A percentile compares a stretch with the other conserved stretches of the same genome.
Evolutionary conservation across 2,888 invertebrate species (phyloP).

Genomic region (Bombylius major): DNA sequence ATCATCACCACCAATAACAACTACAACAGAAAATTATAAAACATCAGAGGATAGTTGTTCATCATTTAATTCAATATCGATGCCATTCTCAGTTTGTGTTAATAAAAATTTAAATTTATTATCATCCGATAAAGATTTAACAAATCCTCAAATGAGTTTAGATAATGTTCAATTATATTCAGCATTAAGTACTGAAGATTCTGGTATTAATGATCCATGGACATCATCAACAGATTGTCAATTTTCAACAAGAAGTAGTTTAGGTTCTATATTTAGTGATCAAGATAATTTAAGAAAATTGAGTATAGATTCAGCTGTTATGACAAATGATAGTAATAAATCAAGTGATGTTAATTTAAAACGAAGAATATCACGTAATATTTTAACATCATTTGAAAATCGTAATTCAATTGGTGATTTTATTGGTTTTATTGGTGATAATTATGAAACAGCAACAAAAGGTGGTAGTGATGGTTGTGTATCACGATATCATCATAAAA

Average conservation of each 20-base stretch:
- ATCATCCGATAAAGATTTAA: slow-evolving; percentile 8
- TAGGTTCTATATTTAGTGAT: slow-evolving; percentile 33
- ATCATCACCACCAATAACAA: too few species aligned
- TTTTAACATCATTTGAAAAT: slow-evolving; percentile 38
- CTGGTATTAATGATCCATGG: slow-evolving; percentile 32
- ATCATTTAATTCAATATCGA: slow-evolving; percentile 33
- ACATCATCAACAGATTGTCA: slow-evolving; percentile 21
- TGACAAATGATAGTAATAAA: slow-evolving; percentile 32
- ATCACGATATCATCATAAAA: slow-evolving; percentile 14
- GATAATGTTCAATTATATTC: slow-evolving; percentile 5
- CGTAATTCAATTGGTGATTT: slow-evolving; percentile 32
- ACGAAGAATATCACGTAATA: slow-evolving; percentile 44
- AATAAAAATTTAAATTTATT: slow-evolving; percentile 10
- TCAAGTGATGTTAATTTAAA: slow-evolving; percentile 46
- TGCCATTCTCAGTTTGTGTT: slow-evolving; percentile 25
- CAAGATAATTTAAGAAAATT: slow-evolving; percentile 24
- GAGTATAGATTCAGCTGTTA: slow-evolving; percentile 26
- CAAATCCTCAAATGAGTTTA: slow-evolving; percentile 14
- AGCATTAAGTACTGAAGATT: slow-evolving; percentile 24
- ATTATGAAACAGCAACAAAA: slow-evolving; percentile 15
- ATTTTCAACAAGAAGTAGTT: slow-evolving; percentile 34
- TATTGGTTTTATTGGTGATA: slow-evolving; percentile 33
- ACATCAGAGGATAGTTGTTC: slow-evolving; percentile 7
- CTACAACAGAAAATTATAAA: slow-evolving; percentile 24
- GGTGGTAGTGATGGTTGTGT: slow-evolving; percentile 29